Conservation (phyloP, 2,797 vertebrate species). For the Pangasius macronema region DNA sequence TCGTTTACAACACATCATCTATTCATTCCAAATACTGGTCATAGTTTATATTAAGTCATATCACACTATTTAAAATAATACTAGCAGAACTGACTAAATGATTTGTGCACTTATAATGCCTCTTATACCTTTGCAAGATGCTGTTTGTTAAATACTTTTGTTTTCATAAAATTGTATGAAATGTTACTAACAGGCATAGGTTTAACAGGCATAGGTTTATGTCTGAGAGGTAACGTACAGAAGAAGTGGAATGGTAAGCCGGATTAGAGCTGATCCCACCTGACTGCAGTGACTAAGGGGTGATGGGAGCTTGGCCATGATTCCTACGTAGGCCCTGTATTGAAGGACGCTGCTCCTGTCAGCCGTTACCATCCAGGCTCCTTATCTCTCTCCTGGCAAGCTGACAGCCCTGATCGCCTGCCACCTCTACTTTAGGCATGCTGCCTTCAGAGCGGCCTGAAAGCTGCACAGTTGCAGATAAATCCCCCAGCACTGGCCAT, state of each 20-base stretch:
- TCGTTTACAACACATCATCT: neutral
- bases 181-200: slow-evolving; percentile 21
- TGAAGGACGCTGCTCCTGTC: slow-evolving; percentile 56
- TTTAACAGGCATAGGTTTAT: slow-evolving; percentile 18
- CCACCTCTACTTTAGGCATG: slow-evolving; percentile 58
- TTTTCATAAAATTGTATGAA: neutral
- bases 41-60: neutral
- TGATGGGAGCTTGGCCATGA: slow-evolving; percentile 47
- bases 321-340: slow-evolving; percentile 36
- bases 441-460: slow-evolving; percentile 37
- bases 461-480: slow-evolving; percentile 56
- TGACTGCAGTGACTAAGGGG: slow-evolving; percentile 47
- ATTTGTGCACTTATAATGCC: neutral
- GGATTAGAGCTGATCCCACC: slow-evolving; percentile 54
- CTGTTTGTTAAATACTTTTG: slow-evolving; percentile 14
- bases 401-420: slow-evolving; percentile 57
- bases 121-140: neutral
- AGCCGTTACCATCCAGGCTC: slow-evolving; percentile 52
- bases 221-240: slow-evolving; percentile 32
- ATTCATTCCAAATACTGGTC: neutral
- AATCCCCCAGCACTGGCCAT: slow-evolving; percentile 49
- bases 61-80: neutral
- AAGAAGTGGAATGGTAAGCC: slow-evolving; percentile 43
- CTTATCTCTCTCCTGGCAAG: slow-evolving; percentile 56
- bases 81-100: neutral